phyloP scores from a whole-genome alignment of 2,113 vertebrate genomes.

The Oreochromis aureus region DNA sequence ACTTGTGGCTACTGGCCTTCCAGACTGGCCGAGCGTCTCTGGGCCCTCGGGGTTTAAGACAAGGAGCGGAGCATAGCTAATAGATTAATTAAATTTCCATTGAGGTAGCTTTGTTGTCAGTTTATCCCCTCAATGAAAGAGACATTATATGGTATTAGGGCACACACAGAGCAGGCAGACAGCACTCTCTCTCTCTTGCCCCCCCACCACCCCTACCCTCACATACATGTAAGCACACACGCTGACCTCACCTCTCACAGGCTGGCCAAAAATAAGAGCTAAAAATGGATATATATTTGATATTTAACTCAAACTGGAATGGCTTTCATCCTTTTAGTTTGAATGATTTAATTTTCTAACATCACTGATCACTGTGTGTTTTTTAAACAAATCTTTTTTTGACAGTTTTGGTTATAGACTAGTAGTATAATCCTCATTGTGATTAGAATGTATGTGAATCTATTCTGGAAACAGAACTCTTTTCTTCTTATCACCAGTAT shows the following conservation, averaged over 20 bases:
- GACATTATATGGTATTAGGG: conserved; percentile 51
- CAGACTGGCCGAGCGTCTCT: conserved; percentile 16
- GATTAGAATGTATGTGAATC: neutral
- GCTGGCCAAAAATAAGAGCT: neutral
- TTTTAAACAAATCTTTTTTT: neutral
- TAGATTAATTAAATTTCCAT: conserved; percentile 60
- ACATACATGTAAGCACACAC: neutral
- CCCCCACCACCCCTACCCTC: neutral
- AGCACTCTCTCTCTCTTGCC: neutral
- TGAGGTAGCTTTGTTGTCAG: conserved; percentile 56
- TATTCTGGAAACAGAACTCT: neutral
- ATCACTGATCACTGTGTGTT: neutral
- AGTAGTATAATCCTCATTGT: neutral
- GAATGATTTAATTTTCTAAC: neutral
- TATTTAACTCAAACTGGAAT: neutral
- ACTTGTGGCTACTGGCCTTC: conserved; percentile 37
- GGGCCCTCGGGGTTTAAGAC: conserved; percentile 21
- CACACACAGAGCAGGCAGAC: neutral
- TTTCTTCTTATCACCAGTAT: neutral
- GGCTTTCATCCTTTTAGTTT: neutral
- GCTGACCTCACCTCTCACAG: neutral
- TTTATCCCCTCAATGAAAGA: conserved; percentile 66
- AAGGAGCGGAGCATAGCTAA: conserved; percentile 31
- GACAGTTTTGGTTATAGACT: neutral
- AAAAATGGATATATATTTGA: neutral